These are phyloP conservation scores for Calliphora vicina DNA, from an alignment of 1,140 invertebrate genomes.

Conservation along the genomic window DNA sequence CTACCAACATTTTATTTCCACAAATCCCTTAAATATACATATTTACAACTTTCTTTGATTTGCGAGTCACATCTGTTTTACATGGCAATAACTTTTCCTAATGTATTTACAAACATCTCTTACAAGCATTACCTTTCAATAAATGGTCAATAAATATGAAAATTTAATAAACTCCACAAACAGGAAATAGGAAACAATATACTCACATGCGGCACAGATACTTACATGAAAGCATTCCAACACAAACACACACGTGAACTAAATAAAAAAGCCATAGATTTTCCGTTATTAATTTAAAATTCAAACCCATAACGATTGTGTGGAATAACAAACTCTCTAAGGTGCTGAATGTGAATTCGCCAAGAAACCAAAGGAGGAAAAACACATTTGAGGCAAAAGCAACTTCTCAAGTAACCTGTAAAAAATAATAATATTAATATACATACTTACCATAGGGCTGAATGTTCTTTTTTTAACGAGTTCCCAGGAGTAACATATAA, in stretches of 20 bases:
- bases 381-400: background rate
- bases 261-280: background rate
- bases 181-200: background rate
- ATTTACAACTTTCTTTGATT: no score
- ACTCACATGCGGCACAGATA: background rate
- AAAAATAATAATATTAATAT: background rate
- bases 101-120: background rate
- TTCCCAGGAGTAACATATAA: background rate
- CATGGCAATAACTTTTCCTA: background rate
- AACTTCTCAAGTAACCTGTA: constrained; percentile 3
- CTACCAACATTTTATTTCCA: no score
- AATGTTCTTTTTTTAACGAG: background rate
- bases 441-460: background rate
- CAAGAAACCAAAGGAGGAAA: background rate
- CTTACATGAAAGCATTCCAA: background rate
- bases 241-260: background rate
- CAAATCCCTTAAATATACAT: no score
- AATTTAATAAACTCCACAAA: background rate
- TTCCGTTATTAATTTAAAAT: background rate
- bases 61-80: background rate
- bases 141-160: constrained; percentile 16
- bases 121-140: background rate
- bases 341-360: background rate
- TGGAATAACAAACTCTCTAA: background rate
- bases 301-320: constrained; percentile 12